Evolutionary conservation across 92 coral and sea anemone genomes (phyloP), one percentile per base, ranked within the genome.

Genomic region (Parazoanthus darwini): DNA sequence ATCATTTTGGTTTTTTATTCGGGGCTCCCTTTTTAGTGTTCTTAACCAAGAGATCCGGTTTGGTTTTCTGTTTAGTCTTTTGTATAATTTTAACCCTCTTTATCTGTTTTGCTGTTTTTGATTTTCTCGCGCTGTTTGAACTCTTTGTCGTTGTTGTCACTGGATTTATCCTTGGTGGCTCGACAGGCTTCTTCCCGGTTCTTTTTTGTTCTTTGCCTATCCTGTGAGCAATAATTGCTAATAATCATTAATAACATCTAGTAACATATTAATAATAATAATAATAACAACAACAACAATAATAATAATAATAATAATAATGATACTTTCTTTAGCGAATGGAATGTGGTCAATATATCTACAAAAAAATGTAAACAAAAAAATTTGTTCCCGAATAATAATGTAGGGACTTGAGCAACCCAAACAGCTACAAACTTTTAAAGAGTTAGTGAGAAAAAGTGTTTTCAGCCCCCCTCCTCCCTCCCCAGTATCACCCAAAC

Each of bases 181-280:
- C 38, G 23, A 2, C 58, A 2, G 56, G 56, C 67, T 44, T 67
- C 42, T 82, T 73, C 20, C 23, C 35, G 75, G 44, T 68, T 9
- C 54, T 35, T 16, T 82, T 82, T 16, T 82, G 51, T 54, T 68
- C 77, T 16, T 82, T 38, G 20, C 38, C 50, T 67, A 82, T 15
- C 86, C 86, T 82, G 77, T 1, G 36, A 37, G 63, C 29, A 46
- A 0, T 8, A 78, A 42, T 33, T 42, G 11, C 6, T 42, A 50
- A 77, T 20, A 48, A 11, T 58, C 2, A 81, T 36, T 35, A 16
- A 15, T 33, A 39, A 81, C 56, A 23, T 10, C 5, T 2, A 4
- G 5, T 5, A 16, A 39, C 4, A 39, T 39, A 2, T 39, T 38
- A 9, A 43, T 15, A 77, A 37, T 38, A 9, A 43, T 15, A 77